Percentiles rank a stretch among this genome's conserved stretches.
Conservation (phyloP, 2,113 vertebrate species). For the Ptyas mucosa region DNA sequence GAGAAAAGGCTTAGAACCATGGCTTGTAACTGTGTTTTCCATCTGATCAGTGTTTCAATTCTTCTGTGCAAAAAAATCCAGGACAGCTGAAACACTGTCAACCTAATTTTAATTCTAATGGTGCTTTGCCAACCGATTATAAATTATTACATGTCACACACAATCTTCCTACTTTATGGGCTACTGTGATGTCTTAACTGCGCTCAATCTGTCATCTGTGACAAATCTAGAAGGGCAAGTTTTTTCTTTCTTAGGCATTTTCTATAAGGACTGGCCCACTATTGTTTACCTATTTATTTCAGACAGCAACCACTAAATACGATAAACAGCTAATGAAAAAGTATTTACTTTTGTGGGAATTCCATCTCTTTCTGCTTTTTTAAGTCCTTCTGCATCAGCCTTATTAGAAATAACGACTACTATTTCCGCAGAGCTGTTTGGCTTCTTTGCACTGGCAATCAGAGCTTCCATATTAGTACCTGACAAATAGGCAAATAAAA, state of each 20-base stretch:
- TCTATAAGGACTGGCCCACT: background rate
- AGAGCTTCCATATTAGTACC: constrained; percentile 95
- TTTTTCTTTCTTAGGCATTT: background rate
- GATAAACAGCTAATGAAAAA: background rate
- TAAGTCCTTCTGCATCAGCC: constrained; percentile 81
- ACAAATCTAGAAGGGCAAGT: background rate
- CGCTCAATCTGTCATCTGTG: background rate
- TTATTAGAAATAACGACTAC: constrained; percentile 92
- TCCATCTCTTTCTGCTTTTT: constrained; percentile 82
- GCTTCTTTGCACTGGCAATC: constrained; percentile 79
- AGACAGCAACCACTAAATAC: background rate
- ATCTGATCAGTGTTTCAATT: background rate
- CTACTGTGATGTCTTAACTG: background rate
- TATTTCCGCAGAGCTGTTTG: constrained; percentile 80
- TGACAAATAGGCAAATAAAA: constrained; percentile 44
- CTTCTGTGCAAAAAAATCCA: background rate
- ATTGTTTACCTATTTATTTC: background rate
- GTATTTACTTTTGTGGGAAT: constrained; percentile 86
- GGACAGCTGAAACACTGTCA: background rate
- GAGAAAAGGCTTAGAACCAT: background rate
- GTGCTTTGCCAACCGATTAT: background rate
- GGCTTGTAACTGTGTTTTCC: background rate
- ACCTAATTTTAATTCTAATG: background rate
- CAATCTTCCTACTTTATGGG: background rate
- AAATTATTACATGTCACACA: background rate